Conservation (phyloP, 2,113 vertebrate species). For the Atrichornis clamosus region DNA sequence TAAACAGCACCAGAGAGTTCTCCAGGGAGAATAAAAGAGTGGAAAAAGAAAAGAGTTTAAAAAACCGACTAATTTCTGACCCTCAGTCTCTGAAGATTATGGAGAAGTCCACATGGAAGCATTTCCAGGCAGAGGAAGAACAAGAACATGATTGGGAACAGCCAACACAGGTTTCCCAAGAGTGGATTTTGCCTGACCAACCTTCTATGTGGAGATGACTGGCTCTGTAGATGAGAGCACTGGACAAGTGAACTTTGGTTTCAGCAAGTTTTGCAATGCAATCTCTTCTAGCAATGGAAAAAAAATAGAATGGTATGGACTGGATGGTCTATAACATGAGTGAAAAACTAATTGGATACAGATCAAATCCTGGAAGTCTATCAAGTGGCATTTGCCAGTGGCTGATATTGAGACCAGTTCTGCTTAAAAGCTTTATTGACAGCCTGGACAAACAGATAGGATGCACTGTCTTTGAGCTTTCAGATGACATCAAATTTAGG, state of each 20-base stretch:
- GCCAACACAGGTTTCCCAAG: background rate
- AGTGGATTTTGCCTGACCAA: background rate
- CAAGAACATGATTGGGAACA: fast-evolving
- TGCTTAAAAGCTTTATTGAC: background rate
- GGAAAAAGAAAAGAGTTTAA: background rate
- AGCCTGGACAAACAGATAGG: background rate
- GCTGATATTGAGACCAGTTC: background rate
- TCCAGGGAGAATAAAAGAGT: background rate
- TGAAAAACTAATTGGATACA: background rate
- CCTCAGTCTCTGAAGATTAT: background rate
- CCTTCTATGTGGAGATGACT: background rate
- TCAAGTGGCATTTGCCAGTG: background rate
- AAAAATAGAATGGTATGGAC: background rate
- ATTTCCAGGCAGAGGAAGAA: background rate
- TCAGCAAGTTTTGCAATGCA: background rate
- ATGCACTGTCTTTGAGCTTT: background rate
- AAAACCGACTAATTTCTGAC: background rate
- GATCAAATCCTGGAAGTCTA: background rate
- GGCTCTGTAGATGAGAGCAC: background rate
- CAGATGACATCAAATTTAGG: background rate
- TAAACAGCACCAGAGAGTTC: background rate
- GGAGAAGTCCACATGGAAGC: background rate
- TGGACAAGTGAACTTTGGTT: background rate
- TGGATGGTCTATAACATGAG: background rate
- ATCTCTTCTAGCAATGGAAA: background rate